Base-by-base conservation (phyloP, 2,888 invertebrate genomes). In the Dinocampus coccinellae region DNA sequence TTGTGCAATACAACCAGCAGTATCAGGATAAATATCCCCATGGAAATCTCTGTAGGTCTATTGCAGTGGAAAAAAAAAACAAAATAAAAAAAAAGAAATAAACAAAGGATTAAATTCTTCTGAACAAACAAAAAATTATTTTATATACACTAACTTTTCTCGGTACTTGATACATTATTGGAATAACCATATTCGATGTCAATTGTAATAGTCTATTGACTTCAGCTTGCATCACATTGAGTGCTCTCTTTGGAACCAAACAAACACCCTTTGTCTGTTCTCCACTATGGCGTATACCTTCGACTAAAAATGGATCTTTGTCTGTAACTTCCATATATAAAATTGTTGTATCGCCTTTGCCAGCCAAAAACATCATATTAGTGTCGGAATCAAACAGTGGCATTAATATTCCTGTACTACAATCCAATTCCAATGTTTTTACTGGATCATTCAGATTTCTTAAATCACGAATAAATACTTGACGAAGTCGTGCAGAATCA, bases 161-260 rank as follows among this genome's bases (percentile, higher is more conserved):
- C 11, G 97, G 97, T 78, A 97, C 97, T 88, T 97, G 96, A 88
- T 97, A 98, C 90, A 96, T 97, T 76, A 97, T 93, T 20, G 98
- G 97, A 82, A 97, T 93, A 55, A 98, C 95, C 76, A 94, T 92
- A 70, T 93, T 92, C 69, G 96, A 93, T 3, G 96, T 94, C 70
- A 98, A 89, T 83, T 98, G 95, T 69, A 98, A 89, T 60, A 98
- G 91, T 76, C 97, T 89, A 88, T 97, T 97, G 3, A 98, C 98
- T 89, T 98, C 98, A 0, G 97, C 97, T 80, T 96, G 95, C 98
- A 98, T 98, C n/a, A 98, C 96, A 80, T 95, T 93, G 47, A 98
- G 89, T 0, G 96, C 96, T 71, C 97, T 90, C 89, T 98, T 98
- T 6, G 97, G 96, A 60, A 97, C 94, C 75, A 98, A 87, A 81